Evolutionary conservation across 2,113 vertebrate species (phyloP).

Genomic region (Harpagus bidentatus): DNA sequence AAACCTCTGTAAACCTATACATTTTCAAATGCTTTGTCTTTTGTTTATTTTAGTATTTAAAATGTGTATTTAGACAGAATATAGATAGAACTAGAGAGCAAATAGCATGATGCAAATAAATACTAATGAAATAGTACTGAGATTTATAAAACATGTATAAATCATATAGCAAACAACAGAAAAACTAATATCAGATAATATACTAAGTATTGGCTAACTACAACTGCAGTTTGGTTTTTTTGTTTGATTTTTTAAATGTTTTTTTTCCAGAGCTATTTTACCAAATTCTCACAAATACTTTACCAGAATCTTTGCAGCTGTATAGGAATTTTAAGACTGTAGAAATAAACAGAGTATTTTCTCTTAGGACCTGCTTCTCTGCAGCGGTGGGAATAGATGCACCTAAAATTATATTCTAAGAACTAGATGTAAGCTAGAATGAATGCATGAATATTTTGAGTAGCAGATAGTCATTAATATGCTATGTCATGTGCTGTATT

Average conservation of each 20-base stretch:
- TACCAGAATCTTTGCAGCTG: background rate
- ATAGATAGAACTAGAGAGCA: background rate
- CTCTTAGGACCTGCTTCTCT: background rate
- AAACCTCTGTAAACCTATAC: rapidly evolving
- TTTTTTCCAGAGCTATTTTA: background rate
- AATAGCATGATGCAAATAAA: background rate
- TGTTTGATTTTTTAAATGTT: background rate
- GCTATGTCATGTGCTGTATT: background rate
- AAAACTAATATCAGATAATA: background rate
- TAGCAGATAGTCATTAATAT: background rate
- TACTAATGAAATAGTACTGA: background rate
- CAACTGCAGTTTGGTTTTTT: rapidly evolving
- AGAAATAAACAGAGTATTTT: background rate
- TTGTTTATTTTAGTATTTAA: background rate
- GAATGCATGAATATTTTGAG: background rate
- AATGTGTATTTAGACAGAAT: background rate
- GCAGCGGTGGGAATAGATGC: background rate
- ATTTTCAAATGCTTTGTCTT: background rate
- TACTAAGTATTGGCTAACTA: background rate
- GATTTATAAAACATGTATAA: background rate
- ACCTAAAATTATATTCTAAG: background rate
- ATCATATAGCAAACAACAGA: background rate
- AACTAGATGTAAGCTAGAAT: background rate
- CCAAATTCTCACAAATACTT: background rate
- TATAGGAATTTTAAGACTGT: background rate